Base-by-base conservation (phyloP, 2,113 vertebrate species). In the Galbula dea region DNA sequence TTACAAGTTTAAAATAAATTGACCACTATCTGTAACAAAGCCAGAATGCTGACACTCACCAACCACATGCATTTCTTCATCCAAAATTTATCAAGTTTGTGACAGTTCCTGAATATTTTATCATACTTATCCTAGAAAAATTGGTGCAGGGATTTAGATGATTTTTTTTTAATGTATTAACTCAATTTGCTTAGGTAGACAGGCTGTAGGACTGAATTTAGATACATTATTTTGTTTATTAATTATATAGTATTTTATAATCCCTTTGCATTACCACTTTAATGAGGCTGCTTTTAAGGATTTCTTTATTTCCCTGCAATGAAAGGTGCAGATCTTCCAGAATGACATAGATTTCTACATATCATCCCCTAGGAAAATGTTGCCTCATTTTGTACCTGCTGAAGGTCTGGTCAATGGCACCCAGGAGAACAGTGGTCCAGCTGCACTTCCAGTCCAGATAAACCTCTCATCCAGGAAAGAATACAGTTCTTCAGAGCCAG, bases 1-100 rank as follows among this genome's bases (percentile, higher is more conserved):
- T 94, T 96, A 85, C 68, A 90, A 72, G 80, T 78, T 65, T 75
- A 68, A 84, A 94, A 78, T 79, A 83, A 84, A 86, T 67, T 90
- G 46, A 48, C 32, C 12, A 3, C 55, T 61, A 51, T 21, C 72
- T 90, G 58, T 65, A 88, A 17, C 36, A 37, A 4, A 37, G 68
- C 65, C 85, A 94, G 61, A 89, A 74, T 61, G 63, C 46, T 95
- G 86, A 89, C 72, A 83, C 26, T 91, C 75, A 41, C 41, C 43
- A 46, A 36, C 26, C 43, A 75, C 27, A 52, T 15, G 19, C 55
- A 80, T 78, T 84, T 59, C 58, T 83, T 76, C 45, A 83, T 36
- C 36, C 61, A 67, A 77, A 74, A 81, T 93, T 62, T 65, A 58
- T 88, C 46, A 51, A 39, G 6, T 67, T 65, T 89, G 24, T 43